Conservation (phyloP, 2,113 vertebrate genomes). For the Potamarius usumacintae region DNA sequence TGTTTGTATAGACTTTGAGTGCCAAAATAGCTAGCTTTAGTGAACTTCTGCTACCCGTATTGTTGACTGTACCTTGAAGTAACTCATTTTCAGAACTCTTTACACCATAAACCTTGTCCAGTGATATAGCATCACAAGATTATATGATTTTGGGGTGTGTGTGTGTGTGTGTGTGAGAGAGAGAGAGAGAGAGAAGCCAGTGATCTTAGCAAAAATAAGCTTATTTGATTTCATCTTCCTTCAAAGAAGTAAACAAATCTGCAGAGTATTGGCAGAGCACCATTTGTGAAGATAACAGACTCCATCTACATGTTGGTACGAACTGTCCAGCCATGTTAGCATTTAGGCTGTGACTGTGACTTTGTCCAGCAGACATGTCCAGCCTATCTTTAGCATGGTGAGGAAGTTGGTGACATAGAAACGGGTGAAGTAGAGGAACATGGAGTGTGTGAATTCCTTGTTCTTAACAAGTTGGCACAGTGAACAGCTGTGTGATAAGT, state of each 20-base stretch:
- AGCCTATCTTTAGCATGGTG: not conserved
- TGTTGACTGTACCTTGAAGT: not conserved
- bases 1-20: not conserved
- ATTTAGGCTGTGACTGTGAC: not conserved
- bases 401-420: not conserved
- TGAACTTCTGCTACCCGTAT: not conserved
- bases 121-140: not conserved
- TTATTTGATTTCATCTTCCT: not conserved
- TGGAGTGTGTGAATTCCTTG: conserved; percentile 12
- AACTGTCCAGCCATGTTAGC: not conserved
- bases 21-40: not conserved
- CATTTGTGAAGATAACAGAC: not conserved
- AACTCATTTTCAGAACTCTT: not conserved
- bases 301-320: not conserved
- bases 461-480: conserved; percentile 21
- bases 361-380: not conserved
- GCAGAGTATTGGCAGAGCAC: not conserved
- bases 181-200: not conserved
- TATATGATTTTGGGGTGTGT: not conserved
- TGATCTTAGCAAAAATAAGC: not conserved
- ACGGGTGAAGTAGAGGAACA: not conserved
- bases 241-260: not conserved
- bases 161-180: too few relatives aligned
- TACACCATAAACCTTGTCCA: not conserved
- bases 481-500: conserved; percentile 17